Base-by-base conservation (phyloP, 1,140 invertebrate species). In the Caenorhabditis tropicalis region DNA sequence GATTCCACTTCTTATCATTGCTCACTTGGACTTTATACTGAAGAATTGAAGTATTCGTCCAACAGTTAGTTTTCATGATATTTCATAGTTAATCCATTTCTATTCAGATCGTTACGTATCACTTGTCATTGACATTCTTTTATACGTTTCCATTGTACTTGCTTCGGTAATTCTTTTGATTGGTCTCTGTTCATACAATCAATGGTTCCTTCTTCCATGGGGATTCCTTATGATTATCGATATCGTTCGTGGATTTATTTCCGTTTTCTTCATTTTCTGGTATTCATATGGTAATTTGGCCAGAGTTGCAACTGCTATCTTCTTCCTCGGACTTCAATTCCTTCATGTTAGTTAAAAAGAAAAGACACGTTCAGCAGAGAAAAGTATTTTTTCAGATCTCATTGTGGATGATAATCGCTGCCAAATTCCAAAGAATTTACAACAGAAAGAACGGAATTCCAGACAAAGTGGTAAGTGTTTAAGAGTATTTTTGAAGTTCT, bases 341-440 rank as follows among this genome's bases (percentile, higher is more conserved):
- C 88, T 91, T 39, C 90, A 91, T 70, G 90, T 90, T 49, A 85
- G 85, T 88, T 46, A 60, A 12, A 7, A 10, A 60, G 27, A 79
- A 16, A 27, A 5, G n/a, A 15, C 7, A 16, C 7, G 5, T 0
- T 21, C 24, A n/a, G 10, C 16, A 16, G 24, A n/a, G 48, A 24
- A 29, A 21, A 5, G 9, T 33, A 27, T 2, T 10, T 15, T 81
- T 89, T 82, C 79, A 90, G 90, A 90, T 91, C 24, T 91, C 90
- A 19, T 79, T 91, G 29, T 83, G 87, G 81, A 82, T 91, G 48
- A 82, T 91, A 12, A 84, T 91, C 12, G 53, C 91, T 49, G 90
- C 90, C 87, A 91, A 91, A 81, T 91, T 91, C 85, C 89, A 91
- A 58, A 80, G 88, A 58, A 91, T 91, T n/a, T 87, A 91, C 81